Conservation (phyloP, 2,113 vertebrate genomes). For the Meles meles region DNA sequence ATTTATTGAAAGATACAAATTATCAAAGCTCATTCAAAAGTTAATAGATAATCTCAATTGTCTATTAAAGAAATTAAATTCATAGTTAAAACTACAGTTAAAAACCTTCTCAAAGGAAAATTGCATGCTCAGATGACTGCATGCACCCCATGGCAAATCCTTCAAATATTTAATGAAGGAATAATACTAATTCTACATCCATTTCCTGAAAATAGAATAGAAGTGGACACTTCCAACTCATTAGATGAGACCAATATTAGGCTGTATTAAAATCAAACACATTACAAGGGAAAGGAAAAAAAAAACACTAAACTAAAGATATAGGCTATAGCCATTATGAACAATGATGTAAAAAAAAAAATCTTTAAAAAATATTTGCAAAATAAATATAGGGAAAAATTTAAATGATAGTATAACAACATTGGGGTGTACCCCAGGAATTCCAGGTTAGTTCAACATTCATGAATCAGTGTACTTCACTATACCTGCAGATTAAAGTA, state of each 20-base stretch:
- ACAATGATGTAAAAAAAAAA: neutral
- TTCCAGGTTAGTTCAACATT: neutral
- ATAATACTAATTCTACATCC: neutral
- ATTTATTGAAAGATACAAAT: neutral
- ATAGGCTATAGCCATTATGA: neutral
- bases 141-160: neutral
- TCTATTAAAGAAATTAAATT: neutral
- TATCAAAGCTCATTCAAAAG: neutral
- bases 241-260: neutral
- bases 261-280: neutral
- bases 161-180: neutral
- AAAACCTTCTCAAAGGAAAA: neutral
- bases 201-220: neutral
- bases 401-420: neutral
- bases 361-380: neutral
- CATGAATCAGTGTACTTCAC: neutral
- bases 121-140: too few species aligned
- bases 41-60: neutral
- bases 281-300: neutral
- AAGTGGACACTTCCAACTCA: neutral
- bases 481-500: neutral
- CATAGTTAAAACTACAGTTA: neutral
- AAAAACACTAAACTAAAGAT: neutral
- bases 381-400: neutral
- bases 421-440: neutral